These are phyloP conservation scores for Prionace glauca DNA, from an alignment of 2,797 vertebrate genomes.

Conservation along the genomic window DNA sequence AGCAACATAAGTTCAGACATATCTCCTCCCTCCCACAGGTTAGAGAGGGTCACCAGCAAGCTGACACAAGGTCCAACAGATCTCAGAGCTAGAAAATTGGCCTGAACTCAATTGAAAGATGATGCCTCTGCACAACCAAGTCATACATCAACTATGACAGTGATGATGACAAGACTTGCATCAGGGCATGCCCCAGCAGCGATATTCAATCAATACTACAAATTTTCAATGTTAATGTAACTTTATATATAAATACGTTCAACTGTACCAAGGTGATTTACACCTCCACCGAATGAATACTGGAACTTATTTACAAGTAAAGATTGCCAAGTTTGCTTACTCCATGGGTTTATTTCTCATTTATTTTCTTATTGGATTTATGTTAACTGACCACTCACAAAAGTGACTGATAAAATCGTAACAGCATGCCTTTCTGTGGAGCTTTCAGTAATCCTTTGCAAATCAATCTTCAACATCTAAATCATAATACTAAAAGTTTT, in stretches of 20 bases:
- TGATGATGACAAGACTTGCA: not conserved
- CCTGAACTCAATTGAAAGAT: not conserved
- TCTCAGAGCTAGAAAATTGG: not conserved
- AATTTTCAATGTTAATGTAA: not conserved
- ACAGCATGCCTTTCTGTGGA: not conserved
- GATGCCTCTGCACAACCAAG: not conserved
- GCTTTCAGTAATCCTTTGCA: not conserved
- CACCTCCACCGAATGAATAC: not conserved
- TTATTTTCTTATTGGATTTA: slow-evolving; percentile 8
- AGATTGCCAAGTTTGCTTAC: not conserved
- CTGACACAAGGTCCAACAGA: not conserved
- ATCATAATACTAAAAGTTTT: not conserved
- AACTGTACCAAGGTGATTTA: not conserved
- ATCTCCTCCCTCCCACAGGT: not conserved
- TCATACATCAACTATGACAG: not conserved
- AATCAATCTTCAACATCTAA: not conserved
- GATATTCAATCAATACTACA: not conserved
- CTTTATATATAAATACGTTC: not conserved
- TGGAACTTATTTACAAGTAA: not conserved
- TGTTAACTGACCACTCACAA: not conserved
- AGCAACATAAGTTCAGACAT: not conserved
- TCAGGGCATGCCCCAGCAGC: not conserved
- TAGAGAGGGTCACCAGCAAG: not conserved
- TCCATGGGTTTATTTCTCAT: not conserved
- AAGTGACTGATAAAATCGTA: not conserved